Conservation (phyloP, 2,888 invertebrate genomes). For the Escarpia spicata region DNA sequence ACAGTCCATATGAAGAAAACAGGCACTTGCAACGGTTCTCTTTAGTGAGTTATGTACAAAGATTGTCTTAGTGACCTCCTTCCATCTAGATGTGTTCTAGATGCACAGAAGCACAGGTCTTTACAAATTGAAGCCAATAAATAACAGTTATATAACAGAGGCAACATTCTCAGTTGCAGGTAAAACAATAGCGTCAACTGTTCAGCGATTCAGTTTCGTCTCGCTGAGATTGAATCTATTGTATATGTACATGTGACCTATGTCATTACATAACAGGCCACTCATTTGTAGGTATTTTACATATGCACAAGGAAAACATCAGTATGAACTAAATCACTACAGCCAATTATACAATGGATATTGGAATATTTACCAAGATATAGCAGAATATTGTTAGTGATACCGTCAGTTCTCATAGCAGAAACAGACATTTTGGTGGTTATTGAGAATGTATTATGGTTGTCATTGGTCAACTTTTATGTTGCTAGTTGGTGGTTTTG, state of each 20-base stretch:
- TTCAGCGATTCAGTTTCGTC: neutral
- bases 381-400: neutral
- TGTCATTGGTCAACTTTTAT: too few species aligned
- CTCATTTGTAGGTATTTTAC: neutral
- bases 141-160: neutral
- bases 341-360: too few species aligned
- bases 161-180: neutral
- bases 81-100: neutral
- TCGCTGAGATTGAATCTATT: neutral
- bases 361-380: neutral
- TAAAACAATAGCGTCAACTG: neutral
- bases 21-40: neutral
- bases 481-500: too few species aligned
- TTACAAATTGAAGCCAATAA: conserved; percentile 6
- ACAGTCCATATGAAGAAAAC: too few species aligned
- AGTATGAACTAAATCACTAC: neutral
- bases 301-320: neutral
- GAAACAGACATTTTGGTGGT: too few species aligned
- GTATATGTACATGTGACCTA: neutral
- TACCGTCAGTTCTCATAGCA: too few species aligned
- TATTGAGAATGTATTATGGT: too few species aligned
- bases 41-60: neutral
- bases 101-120: neutral
- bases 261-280: neutral
- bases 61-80: neutral